Base-by-base conservation (phyloP, 2,113 vertebrate species). In the Dicerorhinus sumatrensis region DNA sequence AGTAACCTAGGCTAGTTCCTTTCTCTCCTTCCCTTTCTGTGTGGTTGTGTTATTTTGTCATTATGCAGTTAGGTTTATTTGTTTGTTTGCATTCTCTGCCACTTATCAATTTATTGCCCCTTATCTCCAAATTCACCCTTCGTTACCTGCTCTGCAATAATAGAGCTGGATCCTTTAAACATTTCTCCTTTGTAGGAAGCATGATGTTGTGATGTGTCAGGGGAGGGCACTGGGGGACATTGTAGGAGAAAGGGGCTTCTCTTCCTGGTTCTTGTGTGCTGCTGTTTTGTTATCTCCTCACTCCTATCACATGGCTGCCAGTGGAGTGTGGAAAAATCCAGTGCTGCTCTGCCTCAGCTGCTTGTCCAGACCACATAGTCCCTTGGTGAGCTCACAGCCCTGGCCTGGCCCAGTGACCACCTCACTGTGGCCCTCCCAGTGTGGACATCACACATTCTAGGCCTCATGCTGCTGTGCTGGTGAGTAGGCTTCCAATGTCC, bases 41-140 rank as follows among this genome's bases (percentile, higher is more conserved):
- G 48, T 51, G 17, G 2, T 16, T 84, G 10, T 79, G 73, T 39
- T 79, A 75, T 46, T 46, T 87, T 60, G 54, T 70, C 72, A 16
- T 80, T 89, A 39, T 21, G n/a, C 21, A 77, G 46, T 21, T 51
- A 89, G 67, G 21, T 72, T 58, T 42, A 58, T 65, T 70, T 93
- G n/a, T 83, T 54, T 89, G 33, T 95, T 83, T 69, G 1, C 36
- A 9, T 95, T 91, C 58, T 94, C 10, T 54, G 27, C n/a, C 23
- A 29, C 39, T 65, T 89, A 51, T 82, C 48, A 12, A 67, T 13
- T 82, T 33, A 87, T 83, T 91, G 62, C 23, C 46, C 29, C 33
- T 70, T 14, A 51, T 67, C 54, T 70, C 56, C 48, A 85, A n/a
- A 95, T 33, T 72, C 33, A 65, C n/a, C 56, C 86, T 81, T 94